Evolutionary conservation across 1,140 invertebrate species (phyloP), one percentile per base, ranked within the genome.

Genomic region (Samia ricini): DNA sequence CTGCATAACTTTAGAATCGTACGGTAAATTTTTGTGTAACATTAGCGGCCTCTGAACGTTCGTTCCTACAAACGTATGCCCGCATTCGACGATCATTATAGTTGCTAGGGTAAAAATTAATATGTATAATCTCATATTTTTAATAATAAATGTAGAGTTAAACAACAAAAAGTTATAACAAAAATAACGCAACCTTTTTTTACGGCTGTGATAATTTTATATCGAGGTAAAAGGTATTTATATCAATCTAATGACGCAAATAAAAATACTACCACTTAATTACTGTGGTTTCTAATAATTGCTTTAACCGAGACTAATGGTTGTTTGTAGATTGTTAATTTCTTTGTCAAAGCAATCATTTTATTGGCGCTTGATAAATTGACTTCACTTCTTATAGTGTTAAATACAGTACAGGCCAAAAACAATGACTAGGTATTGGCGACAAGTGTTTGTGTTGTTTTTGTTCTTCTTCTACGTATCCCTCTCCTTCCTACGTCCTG

Each of bases 11-110:
- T 65, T 69, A 3, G 70, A 61, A n/a, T 29, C 22, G 20, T 71
- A 75, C n/a, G 67, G 18, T 1, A 54, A 66, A 15, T 56, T 54
- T 12, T 58, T 56, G 21, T 75, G 70, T 20, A 72, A 66, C 5
- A 72, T 59, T 60, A 73, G 0, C 0, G 63, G 63, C 15, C 70
- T 63, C 2, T 56, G 10, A 0, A 77, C 61, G 54, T 61, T 77
- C 0, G 75, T 75, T 20, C 75, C 75, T 22, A 72, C 15, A 21
- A 77, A 77, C 4, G 64, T 72, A 42, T 77, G 72, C 4, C 33
- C 29, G 56, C 75, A 65, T 24, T 74, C 62, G 6, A 70, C 68
- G 3, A 66, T 18, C 0, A 68, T 68, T 0, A 74, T 55, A 5
- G 36, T 56, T 3, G 60, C 60, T 29, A 77, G 55, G 12, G 22